Base-by-base conservation (phyloP, 2,888 invertebrate genomes). In the Silvanus unidentatus region DNA sequence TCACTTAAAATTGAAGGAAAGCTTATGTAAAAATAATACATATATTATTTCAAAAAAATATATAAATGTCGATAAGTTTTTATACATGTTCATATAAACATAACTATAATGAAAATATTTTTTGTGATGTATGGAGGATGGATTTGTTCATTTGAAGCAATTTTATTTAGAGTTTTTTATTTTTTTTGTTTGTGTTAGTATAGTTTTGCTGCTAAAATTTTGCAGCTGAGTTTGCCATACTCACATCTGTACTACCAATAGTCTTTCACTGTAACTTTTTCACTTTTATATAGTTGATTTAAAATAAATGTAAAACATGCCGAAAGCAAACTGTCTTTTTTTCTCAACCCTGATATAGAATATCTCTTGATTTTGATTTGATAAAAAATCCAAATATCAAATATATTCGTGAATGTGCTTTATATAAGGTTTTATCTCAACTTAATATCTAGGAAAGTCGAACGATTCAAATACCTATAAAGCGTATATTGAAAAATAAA, bases 201-300 rank as follows among this genome's bases (percentile, higher is more conserved):
- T 37, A 37, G 37, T 15, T 53, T 46, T 48, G 55, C 55, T 55
- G 53, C 54, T 39, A 45, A 46, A 54, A 48, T 47, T 52, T 48
- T 48, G 55, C 53, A 53, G 50, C 54, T 44, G 49, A 50, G 47
- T 44, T 56, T 56, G 60, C 66, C 69, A 66, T 68, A 68, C 68
- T 64, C 66, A 63, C 67, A 63, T 67, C 53, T 68, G 62, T 67
- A 63, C 71, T 70, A 69, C 71, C 70, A 55, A 66, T 58, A 59
- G 70, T 70, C 69, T 71, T 70, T 70, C 70, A 69, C 59, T 65
- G 67, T 66, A 69, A 69, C 69, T 70, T 71, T 71, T 71, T 66
- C 70, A 71, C 70, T 70, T 71, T 71, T 71, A 70, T 71, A 71
- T 67, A 70, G 66, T 67, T 68, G 65, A 66, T 63, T 66, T 65